phyloP scores from a whole-genome alignment of 2,888 invertebrate genomes.

The Pteria penguin region DNA sequence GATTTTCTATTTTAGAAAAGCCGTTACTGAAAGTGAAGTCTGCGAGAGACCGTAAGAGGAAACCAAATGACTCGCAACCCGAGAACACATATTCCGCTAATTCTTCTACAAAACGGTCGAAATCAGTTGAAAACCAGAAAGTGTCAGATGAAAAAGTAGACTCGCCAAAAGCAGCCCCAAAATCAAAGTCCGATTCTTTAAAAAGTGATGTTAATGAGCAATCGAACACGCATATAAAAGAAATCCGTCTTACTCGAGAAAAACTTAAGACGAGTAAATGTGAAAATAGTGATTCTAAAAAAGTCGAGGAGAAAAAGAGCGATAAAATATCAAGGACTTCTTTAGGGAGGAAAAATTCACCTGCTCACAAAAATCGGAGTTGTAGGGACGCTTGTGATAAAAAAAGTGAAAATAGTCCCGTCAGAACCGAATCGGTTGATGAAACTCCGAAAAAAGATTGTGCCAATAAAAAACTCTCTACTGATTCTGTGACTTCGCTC shows the following conservation, averaged over 20 bases:
- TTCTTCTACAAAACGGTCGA: background rate
- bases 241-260: background rate
- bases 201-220: background rate
- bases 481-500: background rate
- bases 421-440: too few species aligned
- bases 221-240: background rate
- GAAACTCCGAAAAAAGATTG: background rate
- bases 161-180: constrained; percentile 1
- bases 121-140: constrained; percentile 11
- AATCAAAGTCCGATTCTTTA: background rate
- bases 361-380: background rate
- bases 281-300: background rate
- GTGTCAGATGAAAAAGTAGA: constrained; percentile 2
- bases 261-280: background rate
- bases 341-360: background rate
- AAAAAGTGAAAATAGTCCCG: background rate
- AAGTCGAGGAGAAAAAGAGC: background rate
- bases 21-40: background rate
- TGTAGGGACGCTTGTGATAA: constrained; percentile 3
- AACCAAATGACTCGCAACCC: constrained; percentile 16
- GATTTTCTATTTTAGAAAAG: constrained; percentile 17
- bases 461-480: background rate
- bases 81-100: background rate
- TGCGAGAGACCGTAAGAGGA: constrained; percentile 20
- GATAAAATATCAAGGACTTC: background rate